Base-by-base conservation (phyloP, 2,888 invertebrate genomes). In the Limnephilus lunatus region DNA sequence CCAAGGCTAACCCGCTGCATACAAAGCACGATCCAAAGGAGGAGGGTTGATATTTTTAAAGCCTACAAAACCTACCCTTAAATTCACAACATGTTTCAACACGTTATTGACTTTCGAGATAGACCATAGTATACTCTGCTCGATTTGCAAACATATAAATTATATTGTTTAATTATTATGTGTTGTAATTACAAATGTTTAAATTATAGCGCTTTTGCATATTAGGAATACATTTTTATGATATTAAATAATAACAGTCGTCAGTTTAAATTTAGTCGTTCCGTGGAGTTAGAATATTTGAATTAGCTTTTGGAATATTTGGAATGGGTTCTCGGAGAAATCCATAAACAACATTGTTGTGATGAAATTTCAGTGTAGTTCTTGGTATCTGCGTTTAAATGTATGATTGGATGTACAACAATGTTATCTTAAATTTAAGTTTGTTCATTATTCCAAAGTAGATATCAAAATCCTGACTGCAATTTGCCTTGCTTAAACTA, bases 1-100 rank as follows among this genome's bases (percentile, higher is more conserved):
- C 86, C 30, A n/a, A 39, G 44, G 86, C 19, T 30, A 48, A 44
- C 44, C 48, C 39, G 48, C 86, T 86, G 86, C 86, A 86, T 86
- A 86, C 86, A 86, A 86, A 86, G 44, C 86, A 44, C 11, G 35
- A 35, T 9, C 68, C 68, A 68, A 4, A 25, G 68, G 68, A 68
- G 25, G 68, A 68, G 68, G 68, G 68, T 68, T n/a, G 68, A 68
- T 68, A 68, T 68, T 68, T 15, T 68, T n/a, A 68, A 68, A 25
- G 68, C 25, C 9, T n/a, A 9, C n/a, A 68, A 68, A 68, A 68
- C 68, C 25, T 25, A 68, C 68, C 9, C 25, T 25, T 9, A 68
- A 25, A 25, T 68, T n/a, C 68, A 68, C 68, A 68, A 68, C 68
- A 68, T 68, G 68, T 68, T 68, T 68, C 25, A 68, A 68, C n/a